phyloP scores from a whole-genome alignment of 2,113 vertebrate genomes.

The Aptenodytes forsteri region DNA sequence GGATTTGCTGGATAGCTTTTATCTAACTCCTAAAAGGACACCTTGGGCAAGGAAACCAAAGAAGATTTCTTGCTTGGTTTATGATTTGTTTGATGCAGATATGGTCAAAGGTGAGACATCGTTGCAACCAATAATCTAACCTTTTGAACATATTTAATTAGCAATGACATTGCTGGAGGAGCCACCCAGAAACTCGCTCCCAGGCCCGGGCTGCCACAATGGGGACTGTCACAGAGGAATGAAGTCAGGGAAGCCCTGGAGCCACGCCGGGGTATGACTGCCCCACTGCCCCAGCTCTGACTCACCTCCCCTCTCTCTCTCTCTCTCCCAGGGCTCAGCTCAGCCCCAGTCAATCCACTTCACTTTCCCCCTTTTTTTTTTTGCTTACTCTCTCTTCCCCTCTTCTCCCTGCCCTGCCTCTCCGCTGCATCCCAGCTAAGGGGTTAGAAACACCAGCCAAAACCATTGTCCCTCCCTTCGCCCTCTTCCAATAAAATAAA shows the following conservation, averaged over 20 bases:
- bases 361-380: background rate
- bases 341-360: background rate
- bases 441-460: background rate
- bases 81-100: constrained; percentile 14
- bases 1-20: background rate
- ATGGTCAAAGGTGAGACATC: constrained; percentile 9
- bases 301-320: background rate
- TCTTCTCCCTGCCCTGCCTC: background rate
- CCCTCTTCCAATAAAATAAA: background rate
- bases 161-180: constrained; percentile 36
- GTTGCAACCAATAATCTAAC: background rate
- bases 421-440: background rate
- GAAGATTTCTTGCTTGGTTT: background rate
- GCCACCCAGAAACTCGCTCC: constrained; percentile 26
- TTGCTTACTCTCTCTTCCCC: background rate
- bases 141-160: constrained; percentile 29
- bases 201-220: background rate
- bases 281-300: background rate
- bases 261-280: background rate
- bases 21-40: background rate
- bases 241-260: background rate
- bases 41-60: background rate
- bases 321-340: background rate
- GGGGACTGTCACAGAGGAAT: background rate
- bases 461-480: background rate